Evolutionary conservation across 2,113 vertebrate genomes (phyloP), one percentile per base, ranked within the genome.

Genomic region (Hypomesus transpacificus): DNA sequence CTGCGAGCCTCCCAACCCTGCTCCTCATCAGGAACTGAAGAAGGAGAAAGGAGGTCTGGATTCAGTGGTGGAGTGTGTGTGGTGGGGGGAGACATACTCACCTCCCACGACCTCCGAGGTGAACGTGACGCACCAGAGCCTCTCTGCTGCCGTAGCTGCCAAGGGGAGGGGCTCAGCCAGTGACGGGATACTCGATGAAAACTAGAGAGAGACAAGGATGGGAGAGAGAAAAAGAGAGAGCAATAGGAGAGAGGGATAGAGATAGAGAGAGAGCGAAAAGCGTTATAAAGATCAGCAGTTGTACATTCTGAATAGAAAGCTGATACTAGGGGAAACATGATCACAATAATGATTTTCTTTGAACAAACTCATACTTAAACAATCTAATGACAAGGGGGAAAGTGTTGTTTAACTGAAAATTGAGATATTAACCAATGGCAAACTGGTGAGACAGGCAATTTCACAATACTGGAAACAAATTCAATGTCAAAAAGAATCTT

Each of bases 261-360:
- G 77, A 67, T 9, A 16, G 60, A 58, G 56, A 58, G 56, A n/a
- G 56, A 58, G 56, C 1, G 21, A 20, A 28, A 26, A 17, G 34
- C 69, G 75, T 79, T 58, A 11, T 66, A 13, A 9, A 76, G 75
- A 83, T 69, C 66, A 80, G 83, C 74, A 82, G 84, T 84, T 79
- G 83, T 84, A 76, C 77, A 69, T 78, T 52, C 73, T 74, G 56
- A 82, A 77, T 73, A 85, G 82, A 85, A 85, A 87, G 77, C 75
- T 80, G 81, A 84, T 74, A 79, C 87, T 71, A 0, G 69, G 68
- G 73, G 75, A 74, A 82, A 83, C 73, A 74, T 73, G 73, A 77
- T 79, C 66, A 70, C 63, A 67, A 58, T 71, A 75, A 63, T 77
- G 39, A 46, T 46, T 46, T 46, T 46, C 39, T 77, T 74, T 66